Percentiles rank a stretch among this genome's conserved stretches.
Evolutionary conservation across 2,797 vertebrate genomes (phyloP).

Genomic region (Phrynocephalus vlangalii): DNA sequence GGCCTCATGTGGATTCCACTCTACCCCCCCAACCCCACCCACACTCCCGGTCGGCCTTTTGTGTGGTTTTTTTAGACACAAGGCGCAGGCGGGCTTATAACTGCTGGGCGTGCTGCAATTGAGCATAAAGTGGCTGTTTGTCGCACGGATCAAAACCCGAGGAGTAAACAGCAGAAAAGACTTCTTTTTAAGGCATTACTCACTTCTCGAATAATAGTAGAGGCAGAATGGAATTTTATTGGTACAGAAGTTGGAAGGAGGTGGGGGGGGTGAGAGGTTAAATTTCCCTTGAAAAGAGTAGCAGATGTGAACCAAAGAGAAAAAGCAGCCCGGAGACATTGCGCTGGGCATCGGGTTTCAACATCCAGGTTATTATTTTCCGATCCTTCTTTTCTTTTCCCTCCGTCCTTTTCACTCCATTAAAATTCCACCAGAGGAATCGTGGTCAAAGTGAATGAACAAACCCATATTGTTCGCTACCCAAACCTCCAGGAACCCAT

Average conservation of each 20-base stretch:
- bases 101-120: conserved; percentile 5
- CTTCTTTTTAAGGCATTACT: accelerated
- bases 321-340: conserved; percentile 33
- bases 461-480: conserved; percentile 66
- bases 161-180: conserved; percentile 17
- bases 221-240: conserved; percentile 39
- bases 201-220: conserved; percentile 19
- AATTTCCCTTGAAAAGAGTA: conserved; percentile 37
- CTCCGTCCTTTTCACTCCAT: conserved; percentile 59
- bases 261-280: accelerated
- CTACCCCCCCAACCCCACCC: too few relatives aligned
- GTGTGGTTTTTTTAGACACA: conserved; percentile 13
- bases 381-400: conserved; percentile 1
- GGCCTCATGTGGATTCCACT: too few relatives aligned
- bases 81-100: conserved; percentile 21
- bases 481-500: conserved; percentile 30
- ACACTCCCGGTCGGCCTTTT: not conserved
- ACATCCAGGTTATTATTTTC: conserved; percentile 39
- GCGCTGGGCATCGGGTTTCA: not conserved
- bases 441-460: conserved; percentile 62
- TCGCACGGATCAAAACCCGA: not conserved
- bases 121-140: conserved; percentile 29
- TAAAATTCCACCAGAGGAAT: conserved; percentile 72
- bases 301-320: conserved; percentile 12
- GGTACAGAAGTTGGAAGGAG: conserved; percentile 12